Evolutionary conservation across 2,888 invertebrate species (phyloP), one percentile per base, ranked within the genome.

Genomic region (Thera obeliscata): DNA sequence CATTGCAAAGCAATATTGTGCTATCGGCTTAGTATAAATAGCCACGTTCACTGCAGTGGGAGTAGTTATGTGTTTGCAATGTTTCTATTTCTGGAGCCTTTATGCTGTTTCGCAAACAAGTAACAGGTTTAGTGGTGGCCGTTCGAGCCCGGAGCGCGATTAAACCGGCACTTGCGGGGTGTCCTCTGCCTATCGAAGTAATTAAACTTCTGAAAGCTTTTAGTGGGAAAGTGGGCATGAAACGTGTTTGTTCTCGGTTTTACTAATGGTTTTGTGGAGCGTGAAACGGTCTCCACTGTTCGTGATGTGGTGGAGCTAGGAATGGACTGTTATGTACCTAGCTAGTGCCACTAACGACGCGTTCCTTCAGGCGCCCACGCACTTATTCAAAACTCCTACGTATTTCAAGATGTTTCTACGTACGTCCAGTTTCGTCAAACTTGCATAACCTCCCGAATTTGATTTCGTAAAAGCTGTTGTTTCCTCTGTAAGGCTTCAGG

Each of bases 11-110:
- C 69, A 69, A 79, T 79, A 77, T 76, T 77, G 77, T 77, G 78
- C 76, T 76, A 80, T 80, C 75, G 75, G 68, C 67, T 77, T 72
- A 65, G 74, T 85, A 84, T 84, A 82, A 84, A 85, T 86, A 85
- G 81, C 77, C 69, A 66, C 75, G 80, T 78, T 71, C 74, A 73
- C 74, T 83, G 81, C 81, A 80, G 76, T 67, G 71, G 73, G 70
- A 71, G 73, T 79, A 78, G 74, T 74, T 76, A 72, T 81, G 78
- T 81, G 78, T 81, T 85, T 73, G 80, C 82, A 79, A 77, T 76
- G 81, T 75, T 78, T 84, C 86, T 89, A 89, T 89, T 89, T 87
- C 81, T 76, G 82, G 84, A 82, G 75, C 77, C 76, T 83, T 79
- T 81, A 81, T 83, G 82, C 75, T 71, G 84, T 84, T 85, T 85